Evolutionary conservation across 2,113 vertebrate genomes (phyloP).

Genomic region (Thamnophis sirtalis): DNA sequence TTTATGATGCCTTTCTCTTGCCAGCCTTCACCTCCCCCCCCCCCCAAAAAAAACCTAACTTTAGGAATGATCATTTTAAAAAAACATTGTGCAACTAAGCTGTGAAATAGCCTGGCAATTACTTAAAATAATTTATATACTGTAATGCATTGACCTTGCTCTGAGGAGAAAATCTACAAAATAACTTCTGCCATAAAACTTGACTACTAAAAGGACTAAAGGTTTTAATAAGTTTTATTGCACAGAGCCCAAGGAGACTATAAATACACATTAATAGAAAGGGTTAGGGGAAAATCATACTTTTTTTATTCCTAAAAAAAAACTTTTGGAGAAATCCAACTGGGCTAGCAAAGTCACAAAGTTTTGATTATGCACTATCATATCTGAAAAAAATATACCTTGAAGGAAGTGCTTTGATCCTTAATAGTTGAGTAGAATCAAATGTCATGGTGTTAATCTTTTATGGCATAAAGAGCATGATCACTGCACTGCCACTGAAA

Average conservation of each 20-base stretch:
- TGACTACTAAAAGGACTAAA: conserved; percentile 77
- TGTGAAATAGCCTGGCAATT: conserved; percentile 81
- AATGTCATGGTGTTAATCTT: conserved; percentile 21
- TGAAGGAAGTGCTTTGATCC: background rate
- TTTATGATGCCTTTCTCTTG: conserved; percentile 73
- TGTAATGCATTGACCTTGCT: conserved; percentile 78
- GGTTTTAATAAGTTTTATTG: conserved; percentile 73
- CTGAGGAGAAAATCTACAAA: conserved; percentile 78
- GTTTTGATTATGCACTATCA: conserved; percentile 17
- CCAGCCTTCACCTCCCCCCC: conserved; percentile 32
- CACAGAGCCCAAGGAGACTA: conserved; percentile 58
- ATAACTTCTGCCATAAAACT: conserved; percentile 78
- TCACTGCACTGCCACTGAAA: conserved; percentile 19
- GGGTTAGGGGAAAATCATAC: conserved; percentile 65
- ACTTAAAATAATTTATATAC: conserved; percentile 83
- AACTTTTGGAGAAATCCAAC: conserved; percentile 34
- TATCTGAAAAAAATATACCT: conserved; percentile 40
- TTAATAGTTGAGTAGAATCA: conserved; percentile 14
- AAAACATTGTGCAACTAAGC: conserved; percentile 71
- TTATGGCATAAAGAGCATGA: conserved; percentile 2
- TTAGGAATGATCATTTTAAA: conserved; percentile 70
- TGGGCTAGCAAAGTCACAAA: conserved; percentile 29
- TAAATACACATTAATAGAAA: conserved; percentile 70
- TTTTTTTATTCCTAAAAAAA: conserved; percentile 66
- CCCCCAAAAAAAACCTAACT: conserved; percentile 62